These are phyloP conservation scores for Daboia siamensis DNA, from an alignment of 2,113 vertebrate species.

Conservation along the genomic window DNA sequence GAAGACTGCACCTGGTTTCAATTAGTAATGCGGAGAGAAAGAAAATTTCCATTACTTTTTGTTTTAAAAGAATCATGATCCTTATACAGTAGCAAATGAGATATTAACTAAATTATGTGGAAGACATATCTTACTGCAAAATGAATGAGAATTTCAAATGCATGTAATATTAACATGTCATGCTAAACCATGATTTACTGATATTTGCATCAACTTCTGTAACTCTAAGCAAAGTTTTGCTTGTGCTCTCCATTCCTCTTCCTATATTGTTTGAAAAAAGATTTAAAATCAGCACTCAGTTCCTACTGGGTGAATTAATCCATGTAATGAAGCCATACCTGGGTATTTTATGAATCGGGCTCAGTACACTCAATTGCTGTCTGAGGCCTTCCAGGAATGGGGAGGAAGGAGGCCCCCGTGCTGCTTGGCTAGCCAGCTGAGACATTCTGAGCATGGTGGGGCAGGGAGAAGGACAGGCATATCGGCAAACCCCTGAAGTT, in stretches of 20 bases:
- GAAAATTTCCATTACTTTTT: conserved; percentile 68
- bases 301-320: background rate
- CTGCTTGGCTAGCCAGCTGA: background rate
- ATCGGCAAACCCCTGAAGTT: no score
- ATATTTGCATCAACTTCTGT: background rate
- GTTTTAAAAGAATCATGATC: conserved; percentile 70
- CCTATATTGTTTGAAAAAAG: background rate
- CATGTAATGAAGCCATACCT: background rate
- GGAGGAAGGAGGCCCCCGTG: background rate
- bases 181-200: background rate
- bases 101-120: conserved; percentile 72
- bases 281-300: background rate
- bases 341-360: background rate
- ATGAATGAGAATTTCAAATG: conserved; percentile 65
- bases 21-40: conserved; percentile 67
- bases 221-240: background rate
- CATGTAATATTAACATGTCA: background rate
- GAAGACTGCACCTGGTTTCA: conserved; percentile 78
- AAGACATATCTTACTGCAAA: conserved; percentile 70
- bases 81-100: conserved; percentile 70
- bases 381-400: background rate
- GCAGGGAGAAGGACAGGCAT: background rate
- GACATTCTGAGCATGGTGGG: background rate
- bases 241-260: background rate
- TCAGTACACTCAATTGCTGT: background rate